Evolutionary conservation across 1,140 invertebrate genomes (phyloP), one percentile per base, ranked within the genome.

Genomic region (Pseudomyrmex sp.): DNA sequence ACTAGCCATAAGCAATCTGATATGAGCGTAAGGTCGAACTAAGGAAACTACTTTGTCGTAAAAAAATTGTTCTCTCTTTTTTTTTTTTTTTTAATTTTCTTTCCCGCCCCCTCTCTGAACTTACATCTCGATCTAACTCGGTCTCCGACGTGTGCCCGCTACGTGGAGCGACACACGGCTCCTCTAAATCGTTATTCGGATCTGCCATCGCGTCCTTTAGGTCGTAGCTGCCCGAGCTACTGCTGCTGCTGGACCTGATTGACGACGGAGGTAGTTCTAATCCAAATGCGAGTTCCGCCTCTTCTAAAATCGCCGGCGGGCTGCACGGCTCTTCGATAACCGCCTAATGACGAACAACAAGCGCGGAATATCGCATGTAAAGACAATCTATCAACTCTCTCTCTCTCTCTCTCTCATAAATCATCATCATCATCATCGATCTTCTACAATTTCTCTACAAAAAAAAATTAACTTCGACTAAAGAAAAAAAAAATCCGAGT

Each of bases 201-300:
- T 93, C 92, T 7, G 92, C 90, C 90, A 92, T 93, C 2, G 93
- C 93, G 52, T 94, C 93, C 52, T 94, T 93, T 13, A 94, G 88
- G 69, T 94, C 93, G 77, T 94, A 95, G 83, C 95, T 95, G n/a
- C 95, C 95, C 10, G 95, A 95, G 83, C 95, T 95, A 75, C 95
- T 95, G 84, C 95, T 95, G 44, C 86, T 94, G 5, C 93, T 92
- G 18, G 93, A 94, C 82, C 91, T 91, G 3, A 90, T 75, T 18
- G 93, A 90, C 12, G 93, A 93, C 3, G 91, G 89, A 54, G 88
- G 91, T 68, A 85, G 89, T 58, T 93, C 91, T 61, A 91, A 50
- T 70, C 73, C 89, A 59, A 91, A 91, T 8, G 89, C 18, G 59
- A 87, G 65, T 65, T 93, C 92, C 52, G 89, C 83, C 85, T 94